Evolutionary conservation across 2,888 invertebrate genomes (phyloP), one percentile per base, ranked within the genome.

Genomic region (Omphaloscelis lunosa): DNA sequence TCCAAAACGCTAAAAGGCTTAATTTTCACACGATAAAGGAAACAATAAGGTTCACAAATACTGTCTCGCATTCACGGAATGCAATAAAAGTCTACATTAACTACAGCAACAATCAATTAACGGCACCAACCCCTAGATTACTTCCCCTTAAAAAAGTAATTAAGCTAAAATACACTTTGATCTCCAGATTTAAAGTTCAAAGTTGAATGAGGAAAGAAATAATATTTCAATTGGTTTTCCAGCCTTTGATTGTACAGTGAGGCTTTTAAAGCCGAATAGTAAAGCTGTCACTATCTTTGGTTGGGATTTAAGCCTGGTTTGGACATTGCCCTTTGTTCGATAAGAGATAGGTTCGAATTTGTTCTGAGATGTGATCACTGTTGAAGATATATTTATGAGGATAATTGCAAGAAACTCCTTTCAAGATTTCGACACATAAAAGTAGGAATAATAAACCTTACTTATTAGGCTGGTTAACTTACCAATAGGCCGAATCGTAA

Each of bases 81-180:
- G 82, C 89, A 90, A 92, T 92, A 91, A 91, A 92, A 89, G 88
- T 89, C 89, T 72, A 75, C 89, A 86, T 88, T 90, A 90, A 89
- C 89, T 89, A 90, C 90, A 90, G 91, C 90, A 92, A 93, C 91
- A 93, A 93, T 93, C 92, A 93, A 93, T 93, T 93, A 93, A 91
- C 86, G 81, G 80, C 75, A 81, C 76, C 83, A 81, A 86, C 85
- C 88, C 88, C 86, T 89, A 90, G 88, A 92, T 92, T 90, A 88
- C 88, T 91, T 75, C 78, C 74, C 72, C 75, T 77, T 66, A 74
- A 27, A 58, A 12, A 20, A 4, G 29, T 1, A n/a, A 62, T 15
- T 73, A 77, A 34, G 15, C 45, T 29, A 88, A 87, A 83, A 68
- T 29, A 29, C 48, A 76, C 48, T 41, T 45, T 61, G 29, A 61